Percentiles rank a stretch among this genome's conserved stretches.
Conservation (phyloP, 1,140 invertebrate species). For the Nasonia giraulti region DNA sequence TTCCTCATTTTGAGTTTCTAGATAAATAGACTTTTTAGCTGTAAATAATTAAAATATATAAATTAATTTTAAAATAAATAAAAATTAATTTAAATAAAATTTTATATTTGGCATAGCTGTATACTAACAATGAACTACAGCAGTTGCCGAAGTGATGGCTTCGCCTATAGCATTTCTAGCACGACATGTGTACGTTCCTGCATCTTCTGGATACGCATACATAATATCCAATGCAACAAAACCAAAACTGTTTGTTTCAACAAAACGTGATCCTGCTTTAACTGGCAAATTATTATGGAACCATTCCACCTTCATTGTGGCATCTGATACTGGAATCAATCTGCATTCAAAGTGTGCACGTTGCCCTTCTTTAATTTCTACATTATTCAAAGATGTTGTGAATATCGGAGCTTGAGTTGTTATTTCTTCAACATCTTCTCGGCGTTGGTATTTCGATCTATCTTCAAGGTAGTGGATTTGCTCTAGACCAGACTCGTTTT, state of each 20-base stretch:
- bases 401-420: constrained; percentile 93
- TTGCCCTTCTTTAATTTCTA: constrained; percentile 96
- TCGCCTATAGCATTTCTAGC: constrained; percentile 91
- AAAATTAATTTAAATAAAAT: not conserved
- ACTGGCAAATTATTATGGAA: constrained; percentile 93
- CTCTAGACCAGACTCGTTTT: constrained; percentile 89
- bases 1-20: constrained; percentile 89
- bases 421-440: constrained; percentile 85
- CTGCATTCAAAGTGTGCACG: constrained; percentile 96
- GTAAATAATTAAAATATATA: constrained; percentile 48
- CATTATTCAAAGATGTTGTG: constrained; percentile 91
- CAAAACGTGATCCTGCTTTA: constrained; percentile 91
- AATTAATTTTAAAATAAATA: not conserved
- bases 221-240: constrained; percentile 95
- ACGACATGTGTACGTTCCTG: constrained; percentile 92
- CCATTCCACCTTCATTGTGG: constrained; percentile 98
- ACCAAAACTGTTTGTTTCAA: constrained; percentile 95
- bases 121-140: constrained; percentile 82
- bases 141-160: constrained; percentile 87
- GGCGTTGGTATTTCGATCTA: constrained; percentile 83
- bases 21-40: constrained; percentile 89
- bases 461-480: constrained; percentile 93
- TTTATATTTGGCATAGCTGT: not conserved
- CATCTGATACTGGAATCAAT: constrained; percentile 95
- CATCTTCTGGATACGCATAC: constrained; percentile 92